These are phyloP conservation scores for Scaptomyza polygonia DNA, from an alignment of 2,888 invertebrate genomes.

Conservation along the genomic window DNA sequence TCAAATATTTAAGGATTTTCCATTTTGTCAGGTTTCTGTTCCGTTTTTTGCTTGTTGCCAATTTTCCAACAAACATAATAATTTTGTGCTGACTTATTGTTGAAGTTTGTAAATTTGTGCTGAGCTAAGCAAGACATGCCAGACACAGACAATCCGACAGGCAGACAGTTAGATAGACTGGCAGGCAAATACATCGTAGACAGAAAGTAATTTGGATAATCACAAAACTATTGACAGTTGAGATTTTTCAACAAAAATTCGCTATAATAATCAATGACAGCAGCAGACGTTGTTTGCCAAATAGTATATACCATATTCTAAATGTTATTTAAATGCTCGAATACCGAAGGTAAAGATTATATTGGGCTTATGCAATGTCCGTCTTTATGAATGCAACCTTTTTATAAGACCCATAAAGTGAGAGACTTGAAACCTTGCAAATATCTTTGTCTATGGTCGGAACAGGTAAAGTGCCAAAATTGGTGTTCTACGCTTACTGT, in stretches of 20 bases:
- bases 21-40: not conserved
- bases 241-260: conserved; percentile 49
- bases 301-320: no score
- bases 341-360: no score
- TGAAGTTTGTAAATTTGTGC: conserved; percentile 76
- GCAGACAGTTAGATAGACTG: conserved; percentile 18
- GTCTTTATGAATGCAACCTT: no score
- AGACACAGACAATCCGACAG: conserved; percentile 22
- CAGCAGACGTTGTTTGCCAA: conserved; percentile 37
- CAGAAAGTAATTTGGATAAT: conserved; percentile 56
- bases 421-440: no score
- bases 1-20: not conserved
- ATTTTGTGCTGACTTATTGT: conserved; percentile 78
- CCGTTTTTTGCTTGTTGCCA: conserved; percentile 25
- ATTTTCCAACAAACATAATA: conserved; percentile 57
- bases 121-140: conserved; percentile 54
- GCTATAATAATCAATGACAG: conserved; percentile 48
- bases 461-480: no score
- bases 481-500: no score
- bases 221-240: conserved; percentile 66
- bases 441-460: no score
- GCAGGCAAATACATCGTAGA: conserved; percentile 16
- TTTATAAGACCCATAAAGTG: no score
- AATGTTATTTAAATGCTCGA: no score
- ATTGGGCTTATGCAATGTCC: no score